Evolutionary conservation across 2,113 vertebrate genomes (phyloP), one percentile per base, ranked within the genome.

Genomic region (Odontophorus gujanensis): DNA sequence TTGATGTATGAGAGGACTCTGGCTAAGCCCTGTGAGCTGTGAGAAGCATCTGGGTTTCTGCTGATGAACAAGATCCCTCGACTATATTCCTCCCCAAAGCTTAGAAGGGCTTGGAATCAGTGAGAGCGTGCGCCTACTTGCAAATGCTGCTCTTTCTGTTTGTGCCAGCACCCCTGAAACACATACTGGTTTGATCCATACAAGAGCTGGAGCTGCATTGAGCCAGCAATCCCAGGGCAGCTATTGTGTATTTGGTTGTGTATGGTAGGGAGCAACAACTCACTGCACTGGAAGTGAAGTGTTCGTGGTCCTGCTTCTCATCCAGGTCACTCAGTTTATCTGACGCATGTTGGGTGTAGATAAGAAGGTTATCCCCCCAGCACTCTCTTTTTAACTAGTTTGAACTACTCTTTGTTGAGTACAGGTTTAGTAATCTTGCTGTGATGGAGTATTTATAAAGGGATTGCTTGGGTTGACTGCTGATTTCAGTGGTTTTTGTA

Each of bases 261-360:
- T n/a, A 4, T 3, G 13, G 7, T 30, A n/a, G 11, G 36, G 38
- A n/a, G 5, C 1, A 53, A 3, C 5, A n/a, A 0, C 0, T 1
- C 26, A 12, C 36, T 19, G 36, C 36, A 0, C 34, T 47, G 48
- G 63, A 28, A 28, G 6, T 10, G 63, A 28, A 28, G 6, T 10
- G 5, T 1, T 5, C 13, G 19, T 65, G 38, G 13, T 13, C 36
- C 21, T 4, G 9, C 4, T 17, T 77, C 7, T 59, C 6, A 19
- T 32, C 30, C 42, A 1, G 7, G 17, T 32, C 26, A 1, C 24
- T 65, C 19, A 11, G 28, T 11, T 58, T 8, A 7, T 6, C 32
- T 47, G 69, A 32, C 20, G 1, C 1, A 4, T 57, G 28, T 19
- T 76, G 68, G 24, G 14, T 28, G 16, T 11, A 4, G 34, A 17